Evolutionary conservation across 2,888 invertebrate species (phyloP).

Genomic region (Idaea biselata): DNA sequence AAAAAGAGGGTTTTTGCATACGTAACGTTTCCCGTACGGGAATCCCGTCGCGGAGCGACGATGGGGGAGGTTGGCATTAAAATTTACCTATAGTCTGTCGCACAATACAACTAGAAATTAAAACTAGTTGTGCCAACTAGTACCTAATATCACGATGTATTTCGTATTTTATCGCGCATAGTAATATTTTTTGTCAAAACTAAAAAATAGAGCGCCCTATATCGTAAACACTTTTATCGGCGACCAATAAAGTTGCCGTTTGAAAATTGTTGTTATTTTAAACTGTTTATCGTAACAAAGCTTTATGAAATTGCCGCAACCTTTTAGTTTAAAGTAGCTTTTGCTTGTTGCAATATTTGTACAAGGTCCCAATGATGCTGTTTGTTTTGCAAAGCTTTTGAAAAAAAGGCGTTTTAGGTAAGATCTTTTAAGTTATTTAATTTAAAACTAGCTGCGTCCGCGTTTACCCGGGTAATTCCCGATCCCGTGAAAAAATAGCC

Average conservation of each 20-base stretch:
- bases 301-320: slow-evolving; percentile 16
- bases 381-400: background rate
- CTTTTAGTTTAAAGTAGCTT: slow-evolving; percentile 16
- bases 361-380: background rate
- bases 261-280: slow-evolving; percentile 32
- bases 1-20: no score
- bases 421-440: background rate
- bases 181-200: background rate
- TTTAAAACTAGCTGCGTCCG: no score
- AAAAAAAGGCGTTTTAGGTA: background rate
- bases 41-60: no score
- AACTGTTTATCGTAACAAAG: slow-evolving; percentile 27
- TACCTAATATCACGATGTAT: no score
- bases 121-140: no score
- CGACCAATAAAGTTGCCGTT: slow-evolving; percentile 38
- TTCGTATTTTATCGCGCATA: background rate
- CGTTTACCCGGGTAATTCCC: no score
- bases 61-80: no score
- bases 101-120: no score
- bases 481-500: no score
- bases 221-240: slow-evolving; percentile 31
- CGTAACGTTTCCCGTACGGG: no score
- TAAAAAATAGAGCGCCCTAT: slow-evolving; percentile 5
- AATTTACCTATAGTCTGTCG: no score
- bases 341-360: slow-evolving; percentile 3